Conservation (phyloP, 2,113 vertebrate genomes). For the Labeo catla region DNA sequence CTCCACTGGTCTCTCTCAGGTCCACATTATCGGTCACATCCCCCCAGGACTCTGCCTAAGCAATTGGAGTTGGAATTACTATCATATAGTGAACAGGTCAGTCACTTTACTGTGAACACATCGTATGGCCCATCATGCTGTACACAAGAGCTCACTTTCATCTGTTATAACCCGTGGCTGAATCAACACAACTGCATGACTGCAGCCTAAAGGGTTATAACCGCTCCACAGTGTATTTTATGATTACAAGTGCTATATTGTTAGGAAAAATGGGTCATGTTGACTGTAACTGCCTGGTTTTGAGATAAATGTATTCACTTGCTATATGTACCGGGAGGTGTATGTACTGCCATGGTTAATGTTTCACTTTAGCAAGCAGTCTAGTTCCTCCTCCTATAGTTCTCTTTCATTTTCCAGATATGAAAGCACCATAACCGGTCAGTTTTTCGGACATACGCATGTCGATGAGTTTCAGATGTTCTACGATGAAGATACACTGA, state of each 20-base stretch:
- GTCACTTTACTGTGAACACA: background rate
- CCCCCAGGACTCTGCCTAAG: conserved; percentile 88
- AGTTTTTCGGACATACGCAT: conserved; percentile 97
- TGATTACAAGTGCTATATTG: background rate
- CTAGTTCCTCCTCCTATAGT: background rate
- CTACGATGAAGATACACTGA: conserved; percentile 87
- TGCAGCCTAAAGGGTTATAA: background rate
- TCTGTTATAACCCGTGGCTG: background rate
- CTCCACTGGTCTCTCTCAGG: conserved; percentile 69
- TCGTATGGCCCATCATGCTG: background rate
- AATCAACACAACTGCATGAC: conserved; percentile 10
- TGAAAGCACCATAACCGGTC: conserved; percentile 86
- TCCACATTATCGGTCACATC: conserved; percentile 96
- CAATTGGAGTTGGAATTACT: conserved; percentile 98
- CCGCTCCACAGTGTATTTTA: conserved; percentile 12
- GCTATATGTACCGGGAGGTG: background rate
- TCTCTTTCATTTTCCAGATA: conserved; percentile 76
- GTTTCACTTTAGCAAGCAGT: conserved; percentile 10
- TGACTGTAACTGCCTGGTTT: background rate
- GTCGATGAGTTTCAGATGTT: conserved; percentile 93
- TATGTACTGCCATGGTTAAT: background rate
- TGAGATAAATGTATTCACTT: background rate
- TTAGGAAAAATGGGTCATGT: conserved; percentile 3
- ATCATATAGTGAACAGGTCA: conserved; percentile 90
- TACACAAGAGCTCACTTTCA: background rate